These are phyloP conservation scores for Desmodus rotundus DNA, from an alignment of 2,113 vertebrate species.

Conservation along the genomic window DNA sequence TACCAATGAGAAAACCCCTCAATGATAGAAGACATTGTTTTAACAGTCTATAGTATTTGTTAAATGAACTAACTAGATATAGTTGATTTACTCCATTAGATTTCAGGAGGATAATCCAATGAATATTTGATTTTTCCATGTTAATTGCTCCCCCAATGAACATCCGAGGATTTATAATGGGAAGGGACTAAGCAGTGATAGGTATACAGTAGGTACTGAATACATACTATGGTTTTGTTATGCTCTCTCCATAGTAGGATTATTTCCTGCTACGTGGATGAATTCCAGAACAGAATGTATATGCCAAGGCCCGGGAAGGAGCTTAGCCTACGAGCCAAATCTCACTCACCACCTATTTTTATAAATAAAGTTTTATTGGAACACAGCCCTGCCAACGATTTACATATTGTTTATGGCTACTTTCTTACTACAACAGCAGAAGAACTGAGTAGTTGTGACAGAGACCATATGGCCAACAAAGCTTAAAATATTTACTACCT, in stretches of 20 bases:
- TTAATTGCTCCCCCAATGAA: not conserved
- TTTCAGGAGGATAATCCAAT: not conserved
- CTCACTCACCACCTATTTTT: not conserved
- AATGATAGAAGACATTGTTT: not conserved
- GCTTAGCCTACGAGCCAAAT: not conserved
- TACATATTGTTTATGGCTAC: not conserved
- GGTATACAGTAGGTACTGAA: not conserved
- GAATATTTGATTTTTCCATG: not conserved
- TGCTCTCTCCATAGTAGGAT: not conserved
- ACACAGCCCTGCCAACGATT: not conserved
- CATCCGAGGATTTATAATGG: not conserved
- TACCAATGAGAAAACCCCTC: not conserved
- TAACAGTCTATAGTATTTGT: not conserved
- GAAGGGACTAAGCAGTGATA: not conserved
- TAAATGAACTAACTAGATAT: not conserved
- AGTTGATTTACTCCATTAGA: not conserved
- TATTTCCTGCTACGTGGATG: not conserved
- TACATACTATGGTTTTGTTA: not conserved
- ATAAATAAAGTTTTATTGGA: constrained; percentile 19
- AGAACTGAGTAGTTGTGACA: not conserved
- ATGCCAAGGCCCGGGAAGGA: not conserved
- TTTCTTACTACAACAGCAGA: not conserved
- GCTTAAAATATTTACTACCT: not conserved
- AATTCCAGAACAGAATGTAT: not conserved
- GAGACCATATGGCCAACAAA: not conserved